Conservation (phyloP, 2,888 invertebrate species). For the Rhynchonema sp. region DNA sequence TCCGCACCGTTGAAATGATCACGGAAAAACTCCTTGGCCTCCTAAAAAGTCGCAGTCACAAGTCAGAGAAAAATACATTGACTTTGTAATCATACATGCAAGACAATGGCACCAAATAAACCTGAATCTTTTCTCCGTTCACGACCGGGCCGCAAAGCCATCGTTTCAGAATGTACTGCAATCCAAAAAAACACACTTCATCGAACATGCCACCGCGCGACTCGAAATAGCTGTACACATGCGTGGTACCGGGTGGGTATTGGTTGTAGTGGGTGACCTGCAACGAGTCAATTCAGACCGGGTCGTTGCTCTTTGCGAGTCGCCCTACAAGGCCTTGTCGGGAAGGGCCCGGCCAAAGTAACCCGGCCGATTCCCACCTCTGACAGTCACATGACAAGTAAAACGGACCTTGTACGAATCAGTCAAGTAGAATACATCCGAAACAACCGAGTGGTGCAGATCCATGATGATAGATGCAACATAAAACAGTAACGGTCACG, state of each 20-base stretch:
- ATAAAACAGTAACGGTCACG: no score
- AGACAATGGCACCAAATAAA: not conserved
- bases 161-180: conserved; percentile 36
- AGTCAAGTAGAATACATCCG: conserved; percentile 29
- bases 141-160: conserved; percentile 33
- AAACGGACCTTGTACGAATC: conserved; percentile 35
- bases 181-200: conserved; percentile 34
- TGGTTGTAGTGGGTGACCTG: conserved; percentile 34
- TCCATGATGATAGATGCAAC: no score
- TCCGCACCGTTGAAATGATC: conserved; percentile 21
- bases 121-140: conserved; percentile 26
- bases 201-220: conserved; percentile 35
- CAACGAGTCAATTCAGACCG: not conserved
- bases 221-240: conserved; percentile 36
- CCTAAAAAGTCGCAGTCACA: no score
- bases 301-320: not conserved
- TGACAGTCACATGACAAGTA: no score
- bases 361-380: no score
- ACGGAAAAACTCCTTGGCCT: conserved; percentile 27
- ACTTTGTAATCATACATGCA: no score
- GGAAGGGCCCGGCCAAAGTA: no score
- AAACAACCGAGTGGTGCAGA: conserved; percentile 13
- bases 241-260: conserved; percentile 33
- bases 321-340: not conserved
- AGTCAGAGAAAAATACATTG: no score